These are phyloP conservation scores for Copsychus sechellarum DNA, from an alignment of 2,113 vertebrate genomes.

Conservation along the genomic window DNA sequence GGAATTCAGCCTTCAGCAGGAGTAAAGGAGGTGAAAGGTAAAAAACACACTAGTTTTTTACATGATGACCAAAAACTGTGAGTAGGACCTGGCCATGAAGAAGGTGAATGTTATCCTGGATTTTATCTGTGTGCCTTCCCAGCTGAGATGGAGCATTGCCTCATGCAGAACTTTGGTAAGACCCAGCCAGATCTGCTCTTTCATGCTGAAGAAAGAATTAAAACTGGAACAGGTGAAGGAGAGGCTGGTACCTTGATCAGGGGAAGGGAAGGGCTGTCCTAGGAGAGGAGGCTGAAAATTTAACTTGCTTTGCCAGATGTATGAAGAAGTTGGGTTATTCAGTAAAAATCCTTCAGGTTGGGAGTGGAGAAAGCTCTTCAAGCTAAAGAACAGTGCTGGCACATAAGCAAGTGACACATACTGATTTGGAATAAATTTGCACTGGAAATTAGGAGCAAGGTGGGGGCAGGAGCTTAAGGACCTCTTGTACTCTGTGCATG, in stretches of 20 bases:
- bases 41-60: not conserved
- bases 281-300: not conserved
- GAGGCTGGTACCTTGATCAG: not conserved
- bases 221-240: not conserved
- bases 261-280: not conserved
- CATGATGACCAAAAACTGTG: not conserved
- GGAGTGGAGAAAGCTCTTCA: not conserved
- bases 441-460: not conserved
- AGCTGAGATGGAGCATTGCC: not conserved
- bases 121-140: not conserved
- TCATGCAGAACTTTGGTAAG: not conserved
- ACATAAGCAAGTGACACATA: not conserved
- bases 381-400: not conserved
- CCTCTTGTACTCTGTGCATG: not conserved
- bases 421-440: not conserved
- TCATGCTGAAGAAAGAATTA: not conserved
- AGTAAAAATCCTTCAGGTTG: not conserved
- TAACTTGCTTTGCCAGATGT: not conserved
- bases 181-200: not conserved
- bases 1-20: not conserved
- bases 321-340: not conserved
- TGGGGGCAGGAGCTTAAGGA: not conserved
- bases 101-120: not conserved
- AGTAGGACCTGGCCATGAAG: not conserved
- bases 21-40: not conserved